Evolutionary conservation across 2,797 vertebrate genomes (phyloP).

Genomic region (Halcyon chelicuti): DNA sequence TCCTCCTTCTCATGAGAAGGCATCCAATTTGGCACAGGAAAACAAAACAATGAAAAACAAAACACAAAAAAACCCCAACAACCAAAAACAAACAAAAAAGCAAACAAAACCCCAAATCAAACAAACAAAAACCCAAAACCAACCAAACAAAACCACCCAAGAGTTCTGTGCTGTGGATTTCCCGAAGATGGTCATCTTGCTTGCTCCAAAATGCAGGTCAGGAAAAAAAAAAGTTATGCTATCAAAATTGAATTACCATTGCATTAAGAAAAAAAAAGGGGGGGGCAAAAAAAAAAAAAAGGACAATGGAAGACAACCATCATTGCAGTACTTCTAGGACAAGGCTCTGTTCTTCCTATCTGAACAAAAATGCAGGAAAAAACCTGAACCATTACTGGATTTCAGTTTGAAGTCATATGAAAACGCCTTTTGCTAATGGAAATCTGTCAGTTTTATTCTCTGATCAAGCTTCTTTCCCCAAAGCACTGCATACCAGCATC

Average conservation of each 20-base stretch:
- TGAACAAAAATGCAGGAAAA: background rate
- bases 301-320: background rate
- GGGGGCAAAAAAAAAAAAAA: background rate
- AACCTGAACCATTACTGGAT: background rate
- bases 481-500: background rate
- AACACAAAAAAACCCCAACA: no score
- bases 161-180: background rate
- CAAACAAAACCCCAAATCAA: background rate
- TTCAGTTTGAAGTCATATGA: background rate
- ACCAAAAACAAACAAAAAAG: background rate
- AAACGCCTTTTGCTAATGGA: background rate
- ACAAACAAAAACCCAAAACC: no score
- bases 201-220: background rate
- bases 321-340: background rate
- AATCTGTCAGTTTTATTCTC: background rate
- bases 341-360: background rate
- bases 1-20: background rate
- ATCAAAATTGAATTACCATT: background rate
- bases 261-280: background rate
- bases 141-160: background rate
- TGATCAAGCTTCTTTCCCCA: background rate
- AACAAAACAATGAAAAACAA: no score
- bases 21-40: background rate
- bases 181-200: background rate
- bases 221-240: rapidly evolving